Evolutionary conservation across 2,888 invertebrate genomes (phyloP).

Genomic region (Amiota minor): DNA sequence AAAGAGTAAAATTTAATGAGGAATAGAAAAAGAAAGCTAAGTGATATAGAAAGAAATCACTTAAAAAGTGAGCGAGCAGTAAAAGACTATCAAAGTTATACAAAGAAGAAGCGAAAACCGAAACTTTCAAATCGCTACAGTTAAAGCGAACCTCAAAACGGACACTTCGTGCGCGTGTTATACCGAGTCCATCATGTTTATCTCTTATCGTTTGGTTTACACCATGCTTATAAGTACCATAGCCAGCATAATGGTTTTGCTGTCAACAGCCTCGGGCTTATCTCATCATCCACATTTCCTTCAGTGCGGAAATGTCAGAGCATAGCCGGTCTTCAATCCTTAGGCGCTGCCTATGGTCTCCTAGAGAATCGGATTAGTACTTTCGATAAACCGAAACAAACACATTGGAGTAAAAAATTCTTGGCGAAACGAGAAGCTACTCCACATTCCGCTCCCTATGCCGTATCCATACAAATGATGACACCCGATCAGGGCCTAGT

Average conservation of each 20-base stretch:
- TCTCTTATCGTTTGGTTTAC: constrained; percentile 58
- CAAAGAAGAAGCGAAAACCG: neutral
- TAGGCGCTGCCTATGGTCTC: constrained; percentile 52
- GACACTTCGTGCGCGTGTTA: constrained; percentile 56
- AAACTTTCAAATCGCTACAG: neutral
- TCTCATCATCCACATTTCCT: neutral
- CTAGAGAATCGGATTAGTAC: constrained; percentile 62
- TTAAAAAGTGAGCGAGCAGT: constrained; percentile 17
- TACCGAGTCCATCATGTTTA: constrained; percentile 62
- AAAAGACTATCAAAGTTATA: constrained; percentile 26
- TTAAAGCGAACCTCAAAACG: constrained; percentile 40
- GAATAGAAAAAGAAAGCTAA: constrained; percentile 39
- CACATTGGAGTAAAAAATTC: constrained; percentile 63
- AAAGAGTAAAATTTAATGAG: constrained; percentile 35
- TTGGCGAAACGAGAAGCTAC: constrained; percentile 69
- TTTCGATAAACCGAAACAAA: constrained; percentile 49
- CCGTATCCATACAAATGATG: constrained; percentile 69
- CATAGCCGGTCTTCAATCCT: constrained; percentile 46
- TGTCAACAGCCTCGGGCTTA: constrained; percentile 46
- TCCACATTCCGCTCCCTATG: constrained; percentile 69
- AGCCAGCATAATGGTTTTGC: constrained; percentile 64
- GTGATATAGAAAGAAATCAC: constrained; percentile 31
- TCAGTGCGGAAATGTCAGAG: constrained; percentile 36
- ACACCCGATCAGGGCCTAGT: constrained; percentile 61
- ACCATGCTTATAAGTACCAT: constrained; percentile 59